Evolutionary conservation across 1,140 invertebrate genomes (phyloP).

Genomic region (Wasmannia auropunctata): DNA sequence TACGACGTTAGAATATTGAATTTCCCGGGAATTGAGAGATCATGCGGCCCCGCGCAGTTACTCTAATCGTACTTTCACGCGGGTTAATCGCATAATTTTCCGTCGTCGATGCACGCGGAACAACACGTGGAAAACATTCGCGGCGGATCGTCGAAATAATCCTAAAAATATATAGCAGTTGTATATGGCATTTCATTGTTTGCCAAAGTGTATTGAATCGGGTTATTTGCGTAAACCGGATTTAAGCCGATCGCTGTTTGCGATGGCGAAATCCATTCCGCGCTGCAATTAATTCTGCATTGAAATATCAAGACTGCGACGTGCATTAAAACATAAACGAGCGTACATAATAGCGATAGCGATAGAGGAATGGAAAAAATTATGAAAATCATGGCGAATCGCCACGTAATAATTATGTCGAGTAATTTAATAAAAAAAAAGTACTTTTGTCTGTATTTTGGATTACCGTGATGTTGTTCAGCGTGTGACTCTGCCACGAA

Average conservation of each 20-base stretch:
- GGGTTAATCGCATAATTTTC: constrained; percentile 24
- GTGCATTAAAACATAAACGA: background rate
- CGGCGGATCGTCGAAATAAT: constrained; percentile 21
- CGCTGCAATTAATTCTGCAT: background rate
- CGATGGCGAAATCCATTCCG: constrained; percentile 5
- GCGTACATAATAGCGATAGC: background rate
- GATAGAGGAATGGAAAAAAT: background rate
- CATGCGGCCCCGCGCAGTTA: background rate
- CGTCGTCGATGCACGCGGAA: too few relatives aligned
- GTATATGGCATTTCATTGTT: constrained; percentile 24
- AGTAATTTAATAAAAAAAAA: background rate
- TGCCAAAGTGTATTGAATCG: constrained; percentile 9
- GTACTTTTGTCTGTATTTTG: background rate
- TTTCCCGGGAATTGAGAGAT: constrained; percentile 16
- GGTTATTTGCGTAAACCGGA: constrained; percentile 16
- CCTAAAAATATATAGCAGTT: constrained; percentile 28
- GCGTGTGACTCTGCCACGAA: background rate
- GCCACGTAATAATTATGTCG: background rate
- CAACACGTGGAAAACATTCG: background rate
- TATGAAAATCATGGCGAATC: background rate
- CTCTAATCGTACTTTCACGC: constrained; percentile 1
- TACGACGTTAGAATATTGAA: constrained; percentile 35
- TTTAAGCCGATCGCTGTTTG: constrained; percentile 37
- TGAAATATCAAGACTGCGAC: background rate
- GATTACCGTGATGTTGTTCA: background rate